Conservation (phyloP, 1,140 invertebrate species). For the Drosophila auraria region DNA sequence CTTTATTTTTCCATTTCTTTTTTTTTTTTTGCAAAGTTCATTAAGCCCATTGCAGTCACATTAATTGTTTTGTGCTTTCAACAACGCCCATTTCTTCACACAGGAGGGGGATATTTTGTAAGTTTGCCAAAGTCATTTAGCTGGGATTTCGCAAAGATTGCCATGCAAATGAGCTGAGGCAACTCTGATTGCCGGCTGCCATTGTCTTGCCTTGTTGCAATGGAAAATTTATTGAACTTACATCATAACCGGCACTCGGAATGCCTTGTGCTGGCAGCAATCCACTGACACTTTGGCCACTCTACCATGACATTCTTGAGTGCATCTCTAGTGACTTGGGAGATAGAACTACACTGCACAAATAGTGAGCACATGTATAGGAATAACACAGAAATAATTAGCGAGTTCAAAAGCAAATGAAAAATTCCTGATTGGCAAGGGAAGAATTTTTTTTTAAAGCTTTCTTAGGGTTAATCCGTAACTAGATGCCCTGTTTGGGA, state of each 20-base stretch:
- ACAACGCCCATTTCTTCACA: conserved; percentile 72
- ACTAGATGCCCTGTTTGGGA: neutral
- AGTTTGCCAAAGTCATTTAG: conserved; percentile 51
- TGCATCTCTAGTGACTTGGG: conserved; percentile 45
- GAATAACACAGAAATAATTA: no score
- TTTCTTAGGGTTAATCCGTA: neutral
- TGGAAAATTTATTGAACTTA: conserved; percentile 70
- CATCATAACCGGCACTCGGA: conserved; percentile 58
- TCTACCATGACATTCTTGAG: conserved; percentile 77
- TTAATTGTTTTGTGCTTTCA: conserved; percentile 71
- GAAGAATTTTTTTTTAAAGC: neutral
- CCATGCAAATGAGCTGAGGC: conserved; percentile 60
- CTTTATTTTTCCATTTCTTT: conserved; percentile 6
- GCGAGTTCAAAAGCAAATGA: no score
- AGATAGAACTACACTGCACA: conserved; percentile 11
- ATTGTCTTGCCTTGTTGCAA: conserved; percentile 59
- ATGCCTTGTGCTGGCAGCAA: conserved; percentile 27
- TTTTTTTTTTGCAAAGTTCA: conserved; percentile 61
- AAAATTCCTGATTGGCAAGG: no score
- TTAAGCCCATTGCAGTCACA: conserved; percentile 64
- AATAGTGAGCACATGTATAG: no score
- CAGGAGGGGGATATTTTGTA: conserved; percentile 16
- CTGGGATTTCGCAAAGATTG: conserved; percentile 59
- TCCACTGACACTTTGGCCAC: conserved; percentile 67
- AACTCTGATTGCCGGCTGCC: conserved; percentile 34